These are phyloP conservation scores for Sciurus vulgaris DNA, from an alignment of 2,797 vertebrate species.

Conservation along the genomic window DNA sequence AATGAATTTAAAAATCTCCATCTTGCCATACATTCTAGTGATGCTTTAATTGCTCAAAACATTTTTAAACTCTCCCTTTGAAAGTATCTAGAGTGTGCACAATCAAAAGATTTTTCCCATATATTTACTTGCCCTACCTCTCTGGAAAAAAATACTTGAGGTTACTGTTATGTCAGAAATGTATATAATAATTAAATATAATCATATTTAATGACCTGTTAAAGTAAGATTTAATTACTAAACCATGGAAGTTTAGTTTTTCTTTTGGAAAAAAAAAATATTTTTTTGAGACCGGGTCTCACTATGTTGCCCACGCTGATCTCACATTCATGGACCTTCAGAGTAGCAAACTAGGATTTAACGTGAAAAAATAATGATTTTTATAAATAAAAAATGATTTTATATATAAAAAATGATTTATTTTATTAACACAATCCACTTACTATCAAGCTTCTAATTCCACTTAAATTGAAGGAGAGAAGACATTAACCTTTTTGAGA, in stretches of 20 bases:
- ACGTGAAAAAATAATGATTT: not conserved
- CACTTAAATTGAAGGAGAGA: conserved; percentile 2
- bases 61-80: conserved; percentile 13
- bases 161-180: conserved; percentile 19
- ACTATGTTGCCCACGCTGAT: not conserved
- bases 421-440: not conserved
- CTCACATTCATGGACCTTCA: not conserved
- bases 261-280: not conserved
- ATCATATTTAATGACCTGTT: not conserved
- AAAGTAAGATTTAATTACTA: conserved; percentile 35
- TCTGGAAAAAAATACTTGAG: not conserved
- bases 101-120: not conserved
- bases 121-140: not conserved
- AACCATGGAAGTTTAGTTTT: not conserved
- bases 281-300: not conserved
- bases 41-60: not conserved
- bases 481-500: not conserved
- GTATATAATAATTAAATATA: not conserved
- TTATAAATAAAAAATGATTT: too few relatives aligned
- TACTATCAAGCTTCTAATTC: not conserved
- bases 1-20: not conserved
- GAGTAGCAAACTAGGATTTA: not conserved
- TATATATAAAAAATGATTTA: not conserved
- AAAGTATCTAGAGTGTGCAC: not conserved
- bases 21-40: not conserved